Conservation (phyloP, 2,797 vertebrate genomes). For the Scolopax bukidnonensis region DNA sequence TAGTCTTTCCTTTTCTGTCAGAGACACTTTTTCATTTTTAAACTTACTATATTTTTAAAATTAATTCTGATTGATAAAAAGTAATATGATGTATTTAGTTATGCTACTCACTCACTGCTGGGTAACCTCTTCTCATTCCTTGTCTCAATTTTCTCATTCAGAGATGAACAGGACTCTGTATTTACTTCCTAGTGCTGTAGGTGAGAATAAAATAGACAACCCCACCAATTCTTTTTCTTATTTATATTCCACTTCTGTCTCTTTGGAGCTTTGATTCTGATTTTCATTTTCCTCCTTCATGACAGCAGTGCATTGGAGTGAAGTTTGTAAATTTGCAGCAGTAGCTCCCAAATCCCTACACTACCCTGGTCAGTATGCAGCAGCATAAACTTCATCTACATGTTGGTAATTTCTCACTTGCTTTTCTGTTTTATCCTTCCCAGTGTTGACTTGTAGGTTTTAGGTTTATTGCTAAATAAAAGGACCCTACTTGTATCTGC, state of each 20-base stretch:
- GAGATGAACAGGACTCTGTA: not conserved
- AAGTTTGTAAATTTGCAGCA: conserved; percentile 25
- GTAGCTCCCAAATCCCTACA: not conserved
- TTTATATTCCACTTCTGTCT: conserved; percentile 38
- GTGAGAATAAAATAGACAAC: not conserved
- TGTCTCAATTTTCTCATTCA: not conserved
- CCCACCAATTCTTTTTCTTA: conserved; percentile 1
- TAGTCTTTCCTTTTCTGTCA: not conserved
- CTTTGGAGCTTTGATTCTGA: not conserved
- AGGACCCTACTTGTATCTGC: not conserved
- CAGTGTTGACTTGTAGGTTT: not conserved
- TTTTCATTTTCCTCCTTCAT: conserved; percentile 37
- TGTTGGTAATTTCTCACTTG: not conserved
- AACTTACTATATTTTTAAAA: not conserved
- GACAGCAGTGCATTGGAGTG: not conserved
- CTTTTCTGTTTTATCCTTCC: not conserved
- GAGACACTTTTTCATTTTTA: not conserved
- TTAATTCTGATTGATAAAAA: not conserved
- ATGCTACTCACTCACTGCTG: not conserved
- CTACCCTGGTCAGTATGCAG: not conserved
- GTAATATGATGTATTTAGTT: not conserved
- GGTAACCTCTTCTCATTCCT: not conserved
- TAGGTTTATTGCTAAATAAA: not conserved
- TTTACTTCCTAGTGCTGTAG: not conserved
- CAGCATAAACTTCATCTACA: not conserved